A percentile compares a stretch with the other conserved stretches of the same genome.
These are phyloP conservation scores for Mastomys coucha DNA, from an alignment of 2,113 vertebrate species.

Conservation along the genomic window DNA sequence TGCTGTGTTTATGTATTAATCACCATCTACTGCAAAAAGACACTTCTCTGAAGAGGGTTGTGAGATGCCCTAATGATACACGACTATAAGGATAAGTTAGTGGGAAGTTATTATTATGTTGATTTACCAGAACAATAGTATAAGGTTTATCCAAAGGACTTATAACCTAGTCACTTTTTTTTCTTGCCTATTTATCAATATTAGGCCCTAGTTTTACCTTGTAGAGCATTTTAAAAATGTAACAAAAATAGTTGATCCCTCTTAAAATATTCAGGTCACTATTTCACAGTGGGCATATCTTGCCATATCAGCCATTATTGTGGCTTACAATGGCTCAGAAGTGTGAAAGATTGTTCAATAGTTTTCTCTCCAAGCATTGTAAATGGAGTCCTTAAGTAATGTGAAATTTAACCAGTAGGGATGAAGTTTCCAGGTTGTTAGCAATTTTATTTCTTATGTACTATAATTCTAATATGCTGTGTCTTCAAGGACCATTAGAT, in stretches of 20 bases:
- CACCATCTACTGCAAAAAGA: not conserved
- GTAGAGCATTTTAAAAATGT: not conserved
- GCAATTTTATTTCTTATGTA: not conserved
- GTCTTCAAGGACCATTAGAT: not conserved
- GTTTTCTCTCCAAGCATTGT: not conserved
- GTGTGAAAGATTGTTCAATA: not conserved
- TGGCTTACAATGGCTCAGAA: not conserved
- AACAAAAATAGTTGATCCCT: not conserved
- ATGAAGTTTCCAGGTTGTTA: not conserved
- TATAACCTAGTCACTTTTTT: not conserved
- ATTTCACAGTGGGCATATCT: not conserved
- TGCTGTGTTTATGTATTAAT: not conserved
- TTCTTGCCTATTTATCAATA: not conserved
- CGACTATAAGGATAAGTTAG: not conserved
- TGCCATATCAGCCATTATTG: not conserved
- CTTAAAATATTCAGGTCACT: not conserved
- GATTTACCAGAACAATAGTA: not conserved
- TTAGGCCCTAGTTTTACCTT: not conserved
- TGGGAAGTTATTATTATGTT: not conserved
- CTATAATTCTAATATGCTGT: not conserved
- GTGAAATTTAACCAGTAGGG: not conserved
- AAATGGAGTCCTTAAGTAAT: not conserved
- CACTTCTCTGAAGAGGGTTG: not conserved
- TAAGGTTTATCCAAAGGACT: not conserved
- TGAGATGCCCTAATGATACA: not conserved